Evolutionary conservation across 2,113 vertebrate genomes (phyloP), one percentile per base, ranked within the genome.

Genomic region (Blennius ocellaris): DNA sequence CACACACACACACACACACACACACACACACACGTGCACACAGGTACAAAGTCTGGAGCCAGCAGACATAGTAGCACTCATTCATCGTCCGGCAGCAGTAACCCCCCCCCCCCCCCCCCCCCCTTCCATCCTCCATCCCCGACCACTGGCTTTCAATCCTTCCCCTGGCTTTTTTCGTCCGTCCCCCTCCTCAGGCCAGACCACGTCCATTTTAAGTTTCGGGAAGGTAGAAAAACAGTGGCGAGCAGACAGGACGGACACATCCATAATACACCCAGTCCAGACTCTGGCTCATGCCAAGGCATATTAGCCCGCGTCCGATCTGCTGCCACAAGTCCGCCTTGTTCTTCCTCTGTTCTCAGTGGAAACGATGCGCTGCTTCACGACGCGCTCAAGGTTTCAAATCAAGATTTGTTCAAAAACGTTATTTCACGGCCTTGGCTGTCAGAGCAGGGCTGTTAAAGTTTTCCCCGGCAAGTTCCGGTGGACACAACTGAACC

Each of bases 41-140:
- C 37, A 12, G 39, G 0, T 60, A 51, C 63, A 58, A 11, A 63
- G 56, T 67, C 68, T 54, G 12, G 83, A 67, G 83, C 75, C 84
- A 82, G 75, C 66, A 81, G 83, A 90, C 87, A 92, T 88, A 91
- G 89, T 90, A 76, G 89, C 69, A 37, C 85, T 88, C 91, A 92
- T 92, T 92, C 90, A 89, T 91, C 83, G 86, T 63, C 62, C 60
- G 49, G 79, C 77, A 67, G 76, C 58, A 41, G 56, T 30, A 30
- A 2, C 68, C 10, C 12, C 63, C 75, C 9, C 73, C 49, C 21
- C 66, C 21, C 68, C 10, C 12, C 63, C 75, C 9, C 73, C 49
- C 21, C 66, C 58, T 14, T 12, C n/a, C 7, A 45, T 45, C 58
- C 45, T 47, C n/a, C 43, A 11, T 45, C 44, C 65, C 56, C 53